Evolutionary conservation across 1,140 invertebrate genomes (phyloP).

Genomic region (Zaprionus camerounensis): DNA sequence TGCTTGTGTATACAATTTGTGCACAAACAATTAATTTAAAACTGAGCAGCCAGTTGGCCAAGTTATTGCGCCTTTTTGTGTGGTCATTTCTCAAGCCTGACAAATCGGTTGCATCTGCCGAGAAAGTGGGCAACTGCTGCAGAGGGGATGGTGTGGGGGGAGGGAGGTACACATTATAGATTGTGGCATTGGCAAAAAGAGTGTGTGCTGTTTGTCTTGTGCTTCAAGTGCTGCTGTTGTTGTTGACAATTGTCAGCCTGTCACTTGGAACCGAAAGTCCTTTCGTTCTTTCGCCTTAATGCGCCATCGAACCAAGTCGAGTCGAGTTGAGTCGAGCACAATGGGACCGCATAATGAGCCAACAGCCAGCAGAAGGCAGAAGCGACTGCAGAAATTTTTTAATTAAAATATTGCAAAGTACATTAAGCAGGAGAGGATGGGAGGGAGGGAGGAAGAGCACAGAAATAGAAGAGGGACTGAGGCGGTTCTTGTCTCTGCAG

Average conservation of each 20-base stretch:
- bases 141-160: background rate
- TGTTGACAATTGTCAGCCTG: constrained; percentile 71
- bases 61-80: constrained; percentile 56
- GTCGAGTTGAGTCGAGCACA: constrained; percentile 25
- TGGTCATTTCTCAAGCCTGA: constrained; percentile 70
- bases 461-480: constrained; percentile 43
- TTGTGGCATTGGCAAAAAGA: constrained; percentile 45
- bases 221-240: constrained; percentile 32
- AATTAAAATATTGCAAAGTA: constrained; percentile 76
- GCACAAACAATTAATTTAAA: constrained; percentile 64
- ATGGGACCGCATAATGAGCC: constrained; percentile 69
- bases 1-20: constrained; percentile 42
- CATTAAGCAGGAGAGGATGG: constrained; percentile 48
- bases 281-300: constrained; percentile 22
- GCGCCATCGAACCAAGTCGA: constrained; percentile 43
- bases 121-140: background rate
- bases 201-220: constrained; percentile 47
- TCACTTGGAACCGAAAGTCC: constrained; percentile 56
- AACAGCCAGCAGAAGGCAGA: constrained; percentile 44
- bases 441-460: constrained; percentile 10
- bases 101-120: constrained; percentile 57
- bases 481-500: background rate
- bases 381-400: constrained; percentile 70
- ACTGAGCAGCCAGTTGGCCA: constrained; percentile 57
- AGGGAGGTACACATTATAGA: constrained; percentile 11